Evolutionary conservation across 2,113 vertebrate genomes (phyloP), one percentile per base, ranked within the genome.

Genomic region (Ptychochromis oligacanthus): DNA sequence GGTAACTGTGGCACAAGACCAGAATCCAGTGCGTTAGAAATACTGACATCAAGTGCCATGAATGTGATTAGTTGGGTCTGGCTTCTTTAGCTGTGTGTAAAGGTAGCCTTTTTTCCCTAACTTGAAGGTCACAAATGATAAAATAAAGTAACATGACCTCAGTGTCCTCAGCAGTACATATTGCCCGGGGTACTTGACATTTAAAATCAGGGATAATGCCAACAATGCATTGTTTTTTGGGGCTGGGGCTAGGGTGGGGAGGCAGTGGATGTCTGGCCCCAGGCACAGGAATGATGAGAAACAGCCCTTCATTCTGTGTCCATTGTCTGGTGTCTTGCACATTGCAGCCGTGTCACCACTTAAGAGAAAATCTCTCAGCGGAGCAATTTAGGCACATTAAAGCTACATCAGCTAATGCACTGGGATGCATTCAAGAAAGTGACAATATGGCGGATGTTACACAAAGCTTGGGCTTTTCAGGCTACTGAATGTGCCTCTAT

Each of bases 211-310:
- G 62, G 2, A 2, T 78, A 78, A 89, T 75, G 65, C 77, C 80
- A 88, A 83, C 75, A 70, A 76, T 67, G 74, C 49, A 79, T 86
- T 58, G 58, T 70, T 77, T 67, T 82, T 75, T 57, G 24, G 34
- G 28, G 34, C 55, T 11, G 34, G 28, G 56, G 14, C n/a, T 14
- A 17, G 81, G 60, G 56, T 49, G 24, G 58, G 20, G 28, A n/a
- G 40, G 38, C 26, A 46, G 67, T 31, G 40, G 75, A 54, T 26
- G 18, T 65, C 28, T 59, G 38, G 55, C 57, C 52, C 17, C 2
- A 9, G 58, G 65, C 49, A 54, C 34, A 13, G 36, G 54, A 60
- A 34, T 3, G 2, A 70, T 70, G 28, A 75, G 38, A 58, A 43
- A 72, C 31, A 77, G 75, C 12, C 26, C n/a, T 55, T 24, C 54